Base-by-base conservation (phyloP, 2,888 invertebrate genomes). In the Orchestes rusci region DNA sequence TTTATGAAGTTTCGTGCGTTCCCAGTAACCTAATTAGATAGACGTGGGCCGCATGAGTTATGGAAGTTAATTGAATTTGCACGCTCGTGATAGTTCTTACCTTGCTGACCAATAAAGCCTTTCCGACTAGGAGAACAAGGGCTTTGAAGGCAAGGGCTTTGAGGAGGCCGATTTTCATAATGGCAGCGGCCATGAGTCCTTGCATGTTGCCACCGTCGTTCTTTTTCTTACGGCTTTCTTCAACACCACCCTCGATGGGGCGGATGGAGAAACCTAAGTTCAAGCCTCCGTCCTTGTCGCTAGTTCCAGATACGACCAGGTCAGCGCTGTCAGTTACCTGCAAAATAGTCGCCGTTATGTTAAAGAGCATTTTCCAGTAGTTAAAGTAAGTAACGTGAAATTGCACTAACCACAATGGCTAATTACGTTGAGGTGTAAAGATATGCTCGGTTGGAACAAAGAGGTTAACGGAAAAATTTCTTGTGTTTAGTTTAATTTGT, bases 61-160 rank as follows among this genome's bases (percentile, higher is more conserved):
- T n/a, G n/a, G n/a, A n/a, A n/a, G n/a, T n/a, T n/a, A n/a, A n/a
- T n/a, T n/a, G n/a, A n/a, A n/a, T n/a, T n/a, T n/a, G n/a, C n/a
- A n/a, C n/a, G n/a, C n/a, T n/a, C n/a, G n/a, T n/a, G n/a, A n/a
- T n/a, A n/a, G n/a, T n/a, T n/a, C 58, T 51, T 63, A 69, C 70
- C 65, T 90, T 90, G 56, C 86, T 85, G 50, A 89, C 80, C 30
- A 90, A 75, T 3, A 90, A 73, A 17, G 89, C 89, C 70, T 90
- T 89, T 59, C 88, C 88, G 20, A 89, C 88, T 54, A 89, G 75
- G 3, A 89, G 72, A 12, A 84, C 83, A 3, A 90, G 70, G 13
- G 82, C 87, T 61, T 89, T 89, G 67, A 89, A 83, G 19, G 87
- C 80, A 38, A 90, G 62, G 33, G 85, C 85, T 39, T 84, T 88